phyloP scores from a whole-genome alignment of 2,888 invertebrate genomes.

The Noctua janthe region DNA sequence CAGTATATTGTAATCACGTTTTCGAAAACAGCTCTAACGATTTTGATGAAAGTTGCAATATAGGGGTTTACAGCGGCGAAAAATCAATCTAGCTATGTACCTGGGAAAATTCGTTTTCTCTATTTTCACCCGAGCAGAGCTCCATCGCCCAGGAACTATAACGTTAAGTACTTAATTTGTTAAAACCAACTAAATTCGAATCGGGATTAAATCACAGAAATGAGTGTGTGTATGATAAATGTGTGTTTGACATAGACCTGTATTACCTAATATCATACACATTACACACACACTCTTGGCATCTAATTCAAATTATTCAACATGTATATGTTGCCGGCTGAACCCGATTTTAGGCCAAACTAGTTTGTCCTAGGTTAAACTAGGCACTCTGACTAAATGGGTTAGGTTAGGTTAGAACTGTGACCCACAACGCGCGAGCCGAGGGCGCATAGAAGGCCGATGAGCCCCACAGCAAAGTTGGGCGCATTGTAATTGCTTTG shows the following conservation, averaged over 20 bases:
- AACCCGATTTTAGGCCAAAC: too few relatives aligned
- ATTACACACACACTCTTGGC: too few relatives aligned
- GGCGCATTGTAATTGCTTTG: too few relatives aligned
- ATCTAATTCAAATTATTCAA: constrained; percentile 3
- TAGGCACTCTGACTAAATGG: too few relatives aligned
- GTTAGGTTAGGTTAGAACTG: too few relatives aligned
- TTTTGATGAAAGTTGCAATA: too few relatives aligned
- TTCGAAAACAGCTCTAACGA: neutral
- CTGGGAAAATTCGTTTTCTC: neutral
- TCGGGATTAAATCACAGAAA: neutral
- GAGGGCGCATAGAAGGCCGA: too few relatives aligned
- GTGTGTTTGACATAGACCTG: neutral
- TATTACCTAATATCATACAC: neutral
- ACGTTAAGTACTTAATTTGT: neutral
- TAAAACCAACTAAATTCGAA: neutral
- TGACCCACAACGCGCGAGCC: too few relatives aligned
- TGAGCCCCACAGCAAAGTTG: too few relatives aligned
- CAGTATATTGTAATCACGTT: neutral
- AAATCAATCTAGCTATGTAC: neutral
- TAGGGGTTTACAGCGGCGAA: neutral
- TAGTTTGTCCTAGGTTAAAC: too few relatives aligned
- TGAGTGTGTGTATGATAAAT: neutral
- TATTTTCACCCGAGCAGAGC: neutral
- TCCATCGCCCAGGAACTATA: neutral
- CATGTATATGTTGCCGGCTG: too few relatives aligned